phyloP scores from a whole-genome alignment of 2,797 vertebrate species.

The Podarcis siculus region DNA sequence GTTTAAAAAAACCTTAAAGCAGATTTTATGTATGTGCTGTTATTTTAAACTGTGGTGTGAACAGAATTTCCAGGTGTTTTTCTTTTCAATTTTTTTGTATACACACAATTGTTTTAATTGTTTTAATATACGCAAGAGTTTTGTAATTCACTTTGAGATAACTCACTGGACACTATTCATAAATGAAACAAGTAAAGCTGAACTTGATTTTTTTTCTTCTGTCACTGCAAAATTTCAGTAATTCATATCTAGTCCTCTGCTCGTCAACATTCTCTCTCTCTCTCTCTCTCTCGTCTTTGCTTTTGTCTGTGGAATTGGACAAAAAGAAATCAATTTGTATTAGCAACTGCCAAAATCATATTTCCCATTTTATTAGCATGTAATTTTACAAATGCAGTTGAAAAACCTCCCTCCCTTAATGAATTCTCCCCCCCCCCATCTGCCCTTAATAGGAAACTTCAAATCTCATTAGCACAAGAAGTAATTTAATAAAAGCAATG shows the following conservation, averaged over 20 bases:
- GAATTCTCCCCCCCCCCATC: slow-evolving; percentile 55
- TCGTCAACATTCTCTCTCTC: not conserved
- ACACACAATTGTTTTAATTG: too few species aligned
- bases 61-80: too few species aligned
- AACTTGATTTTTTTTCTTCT: too few species aligned
- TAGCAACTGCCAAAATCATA: slow-evolving; percentile 63
- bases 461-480: slow-evolving; percentile 68
- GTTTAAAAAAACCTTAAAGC: too few species aligned
- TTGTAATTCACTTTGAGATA: too few species aligned
- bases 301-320: slow-evolving; percentile 39
- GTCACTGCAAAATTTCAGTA: not conserved
- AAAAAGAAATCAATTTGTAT: slow-evolving; percentile 67
- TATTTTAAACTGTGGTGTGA: too few species aligned
- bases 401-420: slow-evolving; percentile 56
- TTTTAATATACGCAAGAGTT: too few species aligned
- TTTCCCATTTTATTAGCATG: slow-evolving; percentile 65
- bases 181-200: too few species aligned
- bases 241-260: slow-evolving; percentile 23
- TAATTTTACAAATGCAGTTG: slow-evolving; percentile 62
- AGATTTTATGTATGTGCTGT: too few species aligned
- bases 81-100: too few species aligned
- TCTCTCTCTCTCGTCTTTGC: not conserved
- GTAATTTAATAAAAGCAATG: slow-evolving; percentile 59
- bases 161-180: too few species aligned
- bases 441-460: slow-evolving; percentile 62